Percentiles rank a stretch among this genome's conserved stretches.
Conservation (phyloP, 2,797 vertebrate genomes). For the Manis crassicaudata region DNA sequence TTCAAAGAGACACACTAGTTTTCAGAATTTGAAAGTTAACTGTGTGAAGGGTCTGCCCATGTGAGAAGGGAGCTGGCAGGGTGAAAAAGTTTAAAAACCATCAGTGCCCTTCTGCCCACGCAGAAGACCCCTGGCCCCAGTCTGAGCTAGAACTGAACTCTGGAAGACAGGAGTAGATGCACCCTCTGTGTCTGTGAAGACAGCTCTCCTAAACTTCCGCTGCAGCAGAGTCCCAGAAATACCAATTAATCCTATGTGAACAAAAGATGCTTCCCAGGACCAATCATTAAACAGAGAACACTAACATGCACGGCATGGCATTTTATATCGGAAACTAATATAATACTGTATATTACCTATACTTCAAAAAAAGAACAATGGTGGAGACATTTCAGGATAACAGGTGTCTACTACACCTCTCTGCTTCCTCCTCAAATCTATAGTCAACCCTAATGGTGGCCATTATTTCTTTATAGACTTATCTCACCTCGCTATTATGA, state of each 20-base stretch:
- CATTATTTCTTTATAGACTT: background rate
- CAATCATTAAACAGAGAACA: background rate
- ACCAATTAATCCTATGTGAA: background rate
- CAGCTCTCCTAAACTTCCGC: background rate
- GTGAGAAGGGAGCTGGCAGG: background rate
- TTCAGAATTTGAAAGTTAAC: background rate
- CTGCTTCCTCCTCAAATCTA: background rate
- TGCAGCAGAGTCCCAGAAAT: background rate
- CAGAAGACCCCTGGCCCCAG: background rate
- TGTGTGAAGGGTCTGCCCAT: background rate
- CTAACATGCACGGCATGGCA: background rate
- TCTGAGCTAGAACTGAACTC: background rate
- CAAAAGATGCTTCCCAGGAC: background rate
- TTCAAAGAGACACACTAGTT: constrained; percentile 18
- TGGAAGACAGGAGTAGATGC: background rate
- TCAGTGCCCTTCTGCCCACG: background rate
- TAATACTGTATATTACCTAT: too few species aligned
- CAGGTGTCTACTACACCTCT: background rate
- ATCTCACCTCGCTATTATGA: background rate
- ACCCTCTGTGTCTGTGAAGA: background rate
- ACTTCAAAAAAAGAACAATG: background rate
- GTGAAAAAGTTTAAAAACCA: background rate
- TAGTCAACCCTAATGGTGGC: background rate
- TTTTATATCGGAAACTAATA: too few species aligned
- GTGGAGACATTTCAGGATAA: background rate